Percentiles rank a stretch among this genome's conserved stretches.
Conservation (phyloP, 1,140 invertebrate species). For the Hetaerina americana region DNA sequence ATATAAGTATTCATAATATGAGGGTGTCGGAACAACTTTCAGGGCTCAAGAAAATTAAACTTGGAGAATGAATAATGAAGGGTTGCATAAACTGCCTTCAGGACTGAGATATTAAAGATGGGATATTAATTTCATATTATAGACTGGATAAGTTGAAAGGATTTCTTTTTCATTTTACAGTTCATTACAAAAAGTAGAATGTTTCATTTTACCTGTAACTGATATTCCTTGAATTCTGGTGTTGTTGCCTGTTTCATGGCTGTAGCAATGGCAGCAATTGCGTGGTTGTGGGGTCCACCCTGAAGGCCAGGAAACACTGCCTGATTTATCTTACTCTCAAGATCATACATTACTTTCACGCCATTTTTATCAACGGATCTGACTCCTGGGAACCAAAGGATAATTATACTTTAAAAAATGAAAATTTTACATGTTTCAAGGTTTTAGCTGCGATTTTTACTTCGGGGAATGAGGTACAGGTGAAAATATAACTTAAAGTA, state of each 20-base stretch:
- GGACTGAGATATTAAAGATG: no score
- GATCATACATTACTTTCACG: conserved; percentile 68
- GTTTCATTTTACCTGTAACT: conserved; percentile 82
- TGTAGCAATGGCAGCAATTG: conserved; percentile 81
- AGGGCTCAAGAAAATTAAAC: no score
- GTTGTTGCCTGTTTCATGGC: conserved; percentile 73
- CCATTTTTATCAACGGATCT: conserved; percentile 58
- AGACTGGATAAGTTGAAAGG: no score
- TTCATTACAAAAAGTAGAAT: no score
- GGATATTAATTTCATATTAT: no score
- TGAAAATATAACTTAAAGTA: neutral
- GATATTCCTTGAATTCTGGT: conserved; percentile 75
- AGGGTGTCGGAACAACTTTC: no score
- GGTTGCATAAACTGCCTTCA: no score
- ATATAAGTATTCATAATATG: no score
- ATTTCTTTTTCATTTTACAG: no score
- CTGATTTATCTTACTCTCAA: conserved; percentile 78
- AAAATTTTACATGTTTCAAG: neutral
- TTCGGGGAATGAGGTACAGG: neutral
- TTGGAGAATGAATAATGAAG: no score
- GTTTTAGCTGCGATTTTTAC: neutral
- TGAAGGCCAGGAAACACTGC: conserved; percentile 89
- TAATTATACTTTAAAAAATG: neutral
- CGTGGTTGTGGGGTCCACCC: conserved; percentile 90
- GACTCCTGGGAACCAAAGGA: conserved; percentile 26